Evolutionary conservation across 2,888 invertebrate genomes (phyloP), one percentile per base, ranked within the genome.

Genomic region (Tiliacea citrago): DNA sequence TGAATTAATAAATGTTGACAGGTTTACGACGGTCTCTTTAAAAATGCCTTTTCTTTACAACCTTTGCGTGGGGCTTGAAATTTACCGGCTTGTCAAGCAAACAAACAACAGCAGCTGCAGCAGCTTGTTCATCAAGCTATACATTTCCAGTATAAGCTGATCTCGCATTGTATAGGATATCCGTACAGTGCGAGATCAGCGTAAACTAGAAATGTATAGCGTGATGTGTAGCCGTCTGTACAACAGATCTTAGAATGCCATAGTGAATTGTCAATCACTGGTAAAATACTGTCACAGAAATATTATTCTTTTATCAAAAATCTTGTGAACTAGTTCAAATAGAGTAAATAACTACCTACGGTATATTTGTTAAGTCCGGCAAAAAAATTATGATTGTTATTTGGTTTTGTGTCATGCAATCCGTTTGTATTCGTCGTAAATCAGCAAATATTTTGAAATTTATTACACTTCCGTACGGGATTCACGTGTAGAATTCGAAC

Each of bases 381-480:
- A 60, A 51, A 51, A 76, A 78, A 68, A 35, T 8, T 21, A 18
- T 13, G n/a, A n/a, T n/a, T n/a, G 16, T 10, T 53, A 57, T 35
- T 83, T 21, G 5, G 29, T 60, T 61, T 66, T 13, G 16, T 61
- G 57, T 71, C 67, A 62, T 58, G 76, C 68, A 68, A 71, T 51
- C 49, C 57, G 5, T 75, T 66, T 8, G 47, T 51, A 62, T 49
- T 73, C 45, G 35, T 68, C 39, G 68, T 75, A 76, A 74, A 74
- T 70, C 72, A 76, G 71, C 60, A 73, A 87, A 75, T 66, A 62
- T 63, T 74, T 81, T 35, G 13, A 47, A 51, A 68, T 78, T 72
- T 74, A 61, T 61, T 29, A 55, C 49, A 76, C 65, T 79, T 80
- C 70, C 80, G 65, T 67, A 70, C 29, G 45, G 18, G 42, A 10